These are phyloP conservation scores for Rhinophrynus dorsalis DNA, from an alignment of 2,797 vertebrate species.

Conservation along the genomic window DNA sequence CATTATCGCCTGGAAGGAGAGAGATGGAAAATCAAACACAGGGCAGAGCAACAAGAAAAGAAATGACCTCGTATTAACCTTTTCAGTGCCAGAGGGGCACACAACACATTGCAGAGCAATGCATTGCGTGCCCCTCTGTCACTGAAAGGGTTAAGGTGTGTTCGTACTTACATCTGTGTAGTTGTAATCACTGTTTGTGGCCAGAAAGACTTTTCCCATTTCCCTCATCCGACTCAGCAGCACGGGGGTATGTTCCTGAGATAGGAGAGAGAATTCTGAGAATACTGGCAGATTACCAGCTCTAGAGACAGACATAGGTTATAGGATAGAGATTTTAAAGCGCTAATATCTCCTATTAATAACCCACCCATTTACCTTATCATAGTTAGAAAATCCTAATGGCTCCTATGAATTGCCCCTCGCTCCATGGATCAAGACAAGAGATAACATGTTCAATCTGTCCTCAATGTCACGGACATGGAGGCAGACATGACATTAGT, in stretches of 20 bases:
- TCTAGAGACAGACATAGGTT: not conserved
- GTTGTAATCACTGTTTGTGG: slow-evolving; percentile 81
- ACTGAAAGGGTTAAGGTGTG: not conserved
- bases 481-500: too few relatives aligned
- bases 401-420: too few relatives aligned
- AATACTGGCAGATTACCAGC: not conserved
- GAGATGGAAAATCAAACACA: not conserved
- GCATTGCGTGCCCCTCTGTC: too few relatives aligned
- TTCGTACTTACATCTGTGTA: slow-evolving; percentile 74
- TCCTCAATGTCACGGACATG: too few relatives aligned
- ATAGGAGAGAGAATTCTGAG: not conserved
- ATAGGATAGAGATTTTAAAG: not conserved
- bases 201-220: slow-evolving; percentile 83
- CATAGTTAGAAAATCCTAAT: too few relatives aligned
- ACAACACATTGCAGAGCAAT: too few relatives aligned
- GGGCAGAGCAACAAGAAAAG: not conserved
- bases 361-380: too few relatives aligned
- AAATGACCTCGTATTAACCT: too few relatives aligned
- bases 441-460: too few relatives aligned
- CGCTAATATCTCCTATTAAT: too few relatives aligned
- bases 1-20: slow-evolving; percentile 76
- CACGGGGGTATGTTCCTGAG: slow-evolving; percentile 69
- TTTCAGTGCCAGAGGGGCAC: too few relatives aligned
- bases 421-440: too few relatives aligned
- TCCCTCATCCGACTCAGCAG: slow-evolving; percentile 76